phyloP scores from a whole-genome alignment of 2,113 vertebrate genomes.

The Gasterosteus aculeatus region DNA sequence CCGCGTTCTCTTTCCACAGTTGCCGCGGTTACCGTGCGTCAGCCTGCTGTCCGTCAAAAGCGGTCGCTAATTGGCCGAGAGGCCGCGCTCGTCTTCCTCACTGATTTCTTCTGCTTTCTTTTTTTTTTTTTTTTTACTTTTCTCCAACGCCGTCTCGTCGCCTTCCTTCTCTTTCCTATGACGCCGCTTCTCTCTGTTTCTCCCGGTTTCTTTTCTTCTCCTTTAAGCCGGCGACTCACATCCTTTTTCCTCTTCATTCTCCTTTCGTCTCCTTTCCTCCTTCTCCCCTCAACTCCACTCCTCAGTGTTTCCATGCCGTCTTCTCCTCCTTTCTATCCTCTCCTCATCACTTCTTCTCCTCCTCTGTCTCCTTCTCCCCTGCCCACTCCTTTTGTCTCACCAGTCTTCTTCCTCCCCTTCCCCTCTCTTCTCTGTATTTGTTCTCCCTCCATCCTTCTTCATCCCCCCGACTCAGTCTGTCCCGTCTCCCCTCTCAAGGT shows the following conservation, averaged over 20 bases:
- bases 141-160: background rate
- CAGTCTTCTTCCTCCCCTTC: background rate
- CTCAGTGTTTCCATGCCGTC: too few species aligned
- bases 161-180: background rate
- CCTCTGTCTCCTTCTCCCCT: slow-evolving; percentile 4
- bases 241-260: background rate
- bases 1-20: slow-evolving; percentile 73
- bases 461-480: background rate
- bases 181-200: background rate
- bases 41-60: slow-evolving; percentile 58
- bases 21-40: slow-evolving; percentile 71
- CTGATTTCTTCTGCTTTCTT: background rate
- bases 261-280: background rate
- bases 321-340: background rate
- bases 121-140: background rate
- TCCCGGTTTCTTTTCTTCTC: too few species aligned
- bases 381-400: background rate
- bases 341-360: background rate
- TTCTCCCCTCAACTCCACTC: background rate
- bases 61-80: slow-evolving; percentile 62
- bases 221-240: background rate
- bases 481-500: slow-evolving; percentile 27
- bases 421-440: too few species aligned
- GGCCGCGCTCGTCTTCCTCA: slow-evolving; percentile 38
- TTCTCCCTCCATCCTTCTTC: background rate